Evolutionary conservation across 2,797 vertebrate genomes (phyloP), one percentile per base, ranked within the genome.

Genomic region (Chrosomus eos): DNA sequence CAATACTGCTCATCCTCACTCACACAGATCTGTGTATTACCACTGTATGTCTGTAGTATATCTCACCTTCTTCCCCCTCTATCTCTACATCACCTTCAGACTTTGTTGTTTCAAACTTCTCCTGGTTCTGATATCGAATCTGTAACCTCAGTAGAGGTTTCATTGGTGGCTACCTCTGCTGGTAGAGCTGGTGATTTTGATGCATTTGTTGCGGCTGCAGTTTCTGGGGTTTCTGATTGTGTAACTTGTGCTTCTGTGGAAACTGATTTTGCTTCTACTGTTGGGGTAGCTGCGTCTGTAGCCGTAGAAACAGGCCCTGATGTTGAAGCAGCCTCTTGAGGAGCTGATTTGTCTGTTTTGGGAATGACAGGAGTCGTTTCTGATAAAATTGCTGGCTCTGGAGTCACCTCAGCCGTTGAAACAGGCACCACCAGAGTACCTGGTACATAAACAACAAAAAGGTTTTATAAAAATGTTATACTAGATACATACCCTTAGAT

Each of bases 361-460:
- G 40, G 13, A 0, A 86, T 88, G 16, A 4, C 11, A 7, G 36
- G 7, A n/a, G 53, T 1, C 0, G 13, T 4, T 0, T 18, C 26
- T 4, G 3, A 10, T 19, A 5, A 8, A 2, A 84, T 55, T 67
- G 2, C 0, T 1, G 53, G 28, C 23, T 4, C 21, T 11, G 6
- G 1, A 5, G 19, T 7, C 3, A 0, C 1, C 1, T 4, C 4
- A 3, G 0, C 0, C 0, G 23, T 7, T 7, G 93, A n/a, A n/a
- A n/a, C n/a, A n/a, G n/a, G 88, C 60, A 80, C 0, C 28, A 0
- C 66, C 53, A 94, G 90, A 68, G 93, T 94, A 84, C 91, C 95
- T 96, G 82, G 11, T 72, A 26, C 26, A 80, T 70, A n/a, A 16
- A 66, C 36, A 84, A 48, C 31, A 38, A 58, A 71, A 81, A 21